Base-by-base conservation (phyloP, 2,797 vertebrate species). In the Crocodylus rhombifer region DNA sequence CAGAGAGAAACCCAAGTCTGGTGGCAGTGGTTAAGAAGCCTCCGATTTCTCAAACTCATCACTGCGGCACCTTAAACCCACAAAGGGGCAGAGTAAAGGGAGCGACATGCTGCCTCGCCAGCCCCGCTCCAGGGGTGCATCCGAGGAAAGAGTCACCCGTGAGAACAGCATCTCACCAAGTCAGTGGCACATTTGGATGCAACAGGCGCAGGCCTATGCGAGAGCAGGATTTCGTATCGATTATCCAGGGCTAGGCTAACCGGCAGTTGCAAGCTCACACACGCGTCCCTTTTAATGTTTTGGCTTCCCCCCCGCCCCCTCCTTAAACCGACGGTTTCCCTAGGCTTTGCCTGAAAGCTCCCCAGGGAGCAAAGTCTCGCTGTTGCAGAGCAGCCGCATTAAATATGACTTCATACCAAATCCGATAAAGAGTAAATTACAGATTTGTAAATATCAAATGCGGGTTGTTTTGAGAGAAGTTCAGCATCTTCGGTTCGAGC, bases 391-490 rank as follows among this genome's bases (percentile, higher is more conserved):
- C 6, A 2, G 63, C 18, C 62, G 16, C 0, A 1, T 92, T 73
- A 90, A 79, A 7, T 5, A 61, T 4, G 5, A 86, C 83, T 90
- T 96, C 80, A 88, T 89, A 87, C 73, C 77, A 94, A 95, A 97
- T 93, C 96, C 92, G 1, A 86, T 93, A 88, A 92, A 93, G 86
- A 96, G 75, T 81, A 92, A 97, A 97, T 91, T 77, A 84, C 82
- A 83, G 93, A 83, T 96, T 78, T 91, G 90, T 93, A 97, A 97
- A 97, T 97, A 97, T 94, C 95, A 97, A 95, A 96, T 91, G 85
- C 51, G 63, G 77, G 91, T 93, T 97, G 90, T 96, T 96, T 95
- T 76, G 76, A 2, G 12, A 95, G 90, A 91, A 88, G 86, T 95
- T 97, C 95, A 93, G 91, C 93, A 82, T 94, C 87, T 62, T n/a